phyloP scores from a whole-genome alignment of 2,888 invertebrate species.

The Xylota segnis region DNA sequence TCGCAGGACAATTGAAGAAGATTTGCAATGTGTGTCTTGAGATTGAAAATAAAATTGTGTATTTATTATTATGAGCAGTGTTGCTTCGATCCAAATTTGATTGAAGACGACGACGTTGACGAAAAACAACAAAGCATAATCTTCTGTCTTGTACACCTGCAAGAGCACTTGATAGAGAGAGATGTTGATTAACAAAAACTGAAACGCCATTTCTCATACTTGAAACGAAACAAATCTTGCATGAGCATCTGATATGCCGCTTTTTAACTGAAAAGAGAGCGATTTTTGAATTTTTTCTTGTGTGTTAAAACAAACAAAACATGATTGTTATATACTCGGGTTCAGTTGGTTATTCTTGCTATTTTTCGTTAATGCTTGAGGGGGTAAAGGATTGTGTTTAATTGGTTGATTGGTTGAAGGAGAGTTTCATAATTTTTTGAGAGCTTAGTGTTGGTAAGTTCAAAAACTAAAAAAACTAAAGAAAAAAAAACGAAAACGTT shows the following conservation, averaged over 20 bases:
- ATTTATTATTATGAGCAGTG: neutral
- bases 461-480: constrained; percentile 61
- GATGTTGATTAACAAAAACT: constrained; percentile 1
- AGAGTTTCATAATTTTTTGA: constrained; percentile 64
- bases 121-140: constrained; percentile 26
- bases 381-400: constrained; percentile 10
- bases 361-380: constrained; percentile 8
- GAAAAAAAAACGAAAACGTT: constrained; percentile 62
- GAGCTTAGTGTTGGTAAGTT: constrained; percentile 62
- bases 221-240: constrained; percentile 21
- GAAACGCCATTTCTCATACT: neutral
- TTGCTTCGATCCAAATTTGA: constrained; percentile 35
- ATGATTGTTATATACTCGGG: neutral
- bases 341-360: constrained; percentile 8
- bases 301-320: neutral
- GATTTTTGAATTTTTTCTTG: constrained; percentile 10
- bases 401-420: constrained; percentile 34
- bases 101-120: constrained; percentile 2
- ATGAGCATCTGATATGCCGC: constrained; percentile 6
- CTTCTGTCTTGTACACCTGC: constrained; percentile 37
- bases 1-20: constrained; percentile 19
- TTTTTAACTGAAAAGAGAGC: constrained; percentile 23
- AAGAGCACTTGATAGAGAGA: neutral
- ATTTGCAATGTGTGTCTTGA: constrained; percentile 13
- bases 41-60: constrained; percentile 13